Percentiles rank a stretch among this genome's conserved stretches.
phyloP scores from a whole-genome alignment of 2,113 vertebrate genomes.

The Promerops cafer region DNA sequence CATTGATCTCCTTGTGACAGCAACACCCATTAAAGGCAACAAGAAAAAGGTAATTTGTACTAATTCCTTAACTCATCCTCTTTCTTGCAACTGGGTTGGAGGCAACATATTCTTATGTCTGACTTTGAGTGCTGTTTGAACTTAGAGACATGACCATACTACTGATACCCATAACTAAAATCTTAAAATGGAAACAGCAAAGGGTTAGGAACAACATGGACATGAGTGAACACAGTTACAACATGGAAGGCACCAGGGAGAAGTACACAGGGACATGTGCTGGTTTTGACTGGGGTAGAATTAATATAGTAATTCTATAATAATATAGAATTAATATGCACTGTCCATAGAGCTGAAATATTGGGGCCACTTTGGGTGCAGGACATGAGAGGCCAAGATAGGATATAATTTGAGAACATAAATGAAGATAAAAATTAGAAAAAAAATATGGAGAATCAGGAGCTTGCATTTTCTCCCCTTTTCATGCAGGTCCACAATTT shows the following conservation, averaged over 20 bases:
- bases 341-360: not conserved
- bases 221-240: not conserved
- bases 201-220: not conserved
- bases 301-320: no score
- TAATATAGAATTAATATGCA: no score
- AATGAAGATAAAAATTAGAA: not conserved
- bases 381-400: not conserved
- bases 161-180: not conserved
- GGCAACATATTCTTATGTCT: not conserved
- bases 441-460: not conserved
- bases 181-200: not conserved
- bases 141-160: not conserved
- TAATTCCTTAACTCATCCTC: not conserved
- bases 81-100: not conserved
- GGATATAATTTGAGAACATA: not conserved
- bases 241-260: not conserved
- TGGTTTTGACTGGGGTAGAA: not conserved
- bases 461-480: not conserved
- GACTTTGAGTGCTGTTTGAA: not conserved
- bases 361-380: rapidly evolving
- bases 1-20: not conserved
- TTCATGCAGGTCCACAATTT: not conserved
- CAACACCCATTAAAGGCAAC: not conserved
- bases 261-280: not conserved
- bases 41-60: not conserved